Base-by-base conservation (phyloP, 2,888 invertebrate species). In the Hoplodrina ambigua region DNA sequence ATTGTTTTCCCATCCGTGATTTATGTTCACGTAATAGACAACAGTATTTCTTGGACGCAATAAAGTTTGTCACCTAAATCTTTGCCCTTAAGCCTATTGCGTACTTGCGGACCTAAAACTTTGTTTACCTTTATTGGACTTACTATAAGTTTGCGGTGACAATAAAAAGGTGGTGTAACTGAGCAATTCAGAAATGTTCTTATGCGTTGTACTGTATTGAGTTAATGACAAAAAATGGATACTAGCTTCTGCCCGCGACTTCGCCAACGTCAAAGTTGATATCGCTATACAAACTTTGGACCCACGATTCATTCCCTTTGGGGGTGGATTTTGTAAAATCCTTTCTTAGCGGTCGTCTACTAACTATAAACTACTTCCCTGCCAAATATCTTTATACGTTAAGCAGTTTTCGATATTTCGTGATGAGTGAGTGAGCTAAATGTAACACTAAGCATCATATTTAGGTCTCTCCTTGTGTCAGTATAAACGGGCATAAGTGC, bases 1-100 rank as follows among this genome's bases (percentile, higher is more conserved):
- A 96, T 96, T 96, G 96, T 96, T 96, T 96, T 95, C 95, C 95
- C 95, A 95, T 96, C 96, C 94, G 90, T 94, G 96, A 96, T 96
- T 96, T 96, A 96, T 92, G 93, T 88, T 84, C 91, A 84, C 87
- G 93, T 95, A 96, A 95, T 96, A 94, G 94, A 93, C 91, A 91
- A 92, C 94, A 90, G 92, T 94, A 94, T 94, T 94, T 94, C 94
- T 94, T 90, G 93, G 91, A 86, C 92, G 94, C 94, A 96, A 96
- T 96, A 96, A 93, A 94, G 87, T 94, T 94, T 94, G 95, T 94
- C 95, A 93, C 94, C 95, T 96, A 96, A 96, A 96, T 96, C 95
- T 95, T 94, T 91, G 88, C 85, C 86, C 86, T 86, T 95, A 95
- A 95, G 94, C 96, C 94, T 92, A 94, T 93, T 92, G 90, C 91